Conservation (phyloP, 1,140 invertebrate genomes). For the Ptiloglossa arizonensis region DNA sequence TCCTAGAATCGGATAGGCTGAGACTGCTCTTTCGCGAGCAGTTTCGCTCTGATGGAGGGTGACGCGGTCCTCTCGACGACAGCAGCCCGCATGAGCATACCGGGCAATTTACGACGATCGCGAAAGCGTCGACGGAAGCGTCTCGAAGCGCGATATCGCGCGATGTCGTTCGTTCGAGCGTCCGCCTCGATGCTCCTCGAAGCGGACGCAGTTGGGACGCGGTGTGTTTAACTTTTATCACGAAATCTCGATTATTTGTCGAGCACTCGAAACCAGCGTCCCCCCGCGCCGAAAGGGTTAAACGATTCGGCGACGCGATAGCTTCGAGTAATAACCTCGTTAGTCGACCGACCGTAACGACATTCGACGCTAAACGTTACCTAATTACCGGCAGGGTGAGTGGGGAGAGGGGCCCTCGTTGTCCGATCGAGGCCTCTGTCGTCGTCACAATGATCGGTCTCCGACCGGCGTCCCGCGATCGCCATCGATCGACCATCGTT, state of each 20-base stretch:
- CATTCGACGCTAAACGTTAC: slow-evolving; percentile 7
- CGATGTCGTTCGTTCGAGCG: background rate
- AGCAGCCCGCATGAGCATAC: slow-evolving; percentile 32
- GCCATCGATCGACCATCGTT: too few relatives aligned
- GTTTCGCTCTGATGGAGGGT: slow-evolving; percentile 37
- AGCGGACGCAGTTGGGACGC: background rate
- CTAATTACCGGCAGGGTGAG: slow-evolving; percentile 17
- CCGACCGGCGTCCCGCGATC: slow-evolving; percentile 1
- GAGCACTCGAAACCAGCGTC: too few relatives aligned
- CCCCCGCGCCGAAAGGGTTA: background rate
- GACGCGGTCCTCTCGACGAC: slow-evolving; percentile 21
- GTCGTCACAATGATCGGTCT: background rate
- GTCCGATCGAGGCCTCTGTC: background rate
- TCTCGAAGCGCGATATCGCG: slow-evolving; percentile 12
- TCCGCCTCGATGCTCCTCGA: background rate
- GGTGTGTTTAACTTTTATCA: too few relatives aligned
- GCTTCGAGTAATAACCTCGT: background rate
- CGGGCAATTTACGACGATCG: slow-evolving; percentile 24
- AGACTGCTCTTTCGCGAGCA: slow-evolving; percentile 38
- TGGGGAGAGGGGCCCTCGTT: too few relatives aligned
- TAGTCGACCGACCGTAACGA: background rate
- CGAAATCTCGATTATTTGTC: background rate
- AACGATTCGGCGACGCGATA: background rate
- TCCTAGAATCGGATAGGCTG: slow-evolving; percentile 32
- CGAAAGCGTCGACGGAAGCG: slow-evolving; percentile 14